Evolutionary conservation across 2,888 invertebrate genomes (phyloP).

Genomic region (Phyto melanocephala): DNA sequence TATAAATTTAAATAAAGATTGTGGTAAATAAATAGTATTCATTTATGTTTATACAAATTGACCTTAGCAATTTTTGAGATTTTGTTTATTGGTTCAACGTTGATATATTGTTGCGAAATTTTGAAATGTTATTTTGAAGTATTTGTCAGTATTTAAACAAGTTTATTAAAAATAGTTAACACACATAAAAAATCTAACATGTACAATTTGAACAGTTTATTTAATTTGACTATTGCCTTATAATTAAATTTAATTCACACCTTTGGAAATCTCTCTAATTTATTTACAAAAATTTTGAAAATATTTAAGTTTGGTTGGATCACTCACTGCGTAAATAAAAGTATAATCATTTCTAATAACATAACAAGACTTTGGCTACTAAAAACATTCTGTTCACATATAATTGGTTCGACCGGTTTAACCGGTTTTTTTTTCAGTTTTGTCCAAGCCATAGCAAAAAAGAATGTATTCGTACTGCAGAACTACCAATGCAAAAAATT

Average conservation of each 20-base stretch:
- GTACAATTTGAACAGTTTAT: not conserved
- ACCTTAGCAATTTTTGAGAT: no score
- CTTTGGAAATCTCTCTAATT: constrained; percentile 6
- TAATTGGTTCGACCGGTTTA: no score
- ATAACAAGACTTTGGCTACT: no score
- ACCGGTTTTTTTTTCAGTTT: no score
- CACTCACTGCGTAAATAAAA: no score
- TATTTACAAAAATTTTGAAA: not conserved
- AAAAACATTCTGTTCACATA: no score
- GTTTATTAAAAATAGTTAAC: constrained; percentile 10
- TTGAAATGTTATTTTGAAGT: not conserved
- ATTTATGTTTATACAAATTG: not conserved
- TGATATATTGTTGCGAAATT: not conserved
- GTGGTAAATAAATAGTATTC: no score
- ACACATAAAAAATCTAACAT: not conserved
- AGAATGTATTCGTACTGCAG: no score
- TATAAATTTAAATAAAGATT: not conserved
- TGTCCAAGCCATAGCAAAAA: no score
- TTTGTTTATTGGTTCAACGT: not conserved
- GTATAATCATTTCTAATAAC: no score
- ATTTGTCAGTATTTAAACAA: not conserved
- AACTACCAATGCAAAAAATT: no score
- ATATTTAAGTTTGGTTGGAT: no score
- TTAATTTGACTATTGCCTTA: not conserved
- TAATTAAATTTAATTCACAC: constrained; percentile 24